Evolutionary conservation across 2,888 invertebrate genomes (phyloP), one percentile per base, ranked within the genome.

Genomic region (Eupsilia transversa): DNA sequence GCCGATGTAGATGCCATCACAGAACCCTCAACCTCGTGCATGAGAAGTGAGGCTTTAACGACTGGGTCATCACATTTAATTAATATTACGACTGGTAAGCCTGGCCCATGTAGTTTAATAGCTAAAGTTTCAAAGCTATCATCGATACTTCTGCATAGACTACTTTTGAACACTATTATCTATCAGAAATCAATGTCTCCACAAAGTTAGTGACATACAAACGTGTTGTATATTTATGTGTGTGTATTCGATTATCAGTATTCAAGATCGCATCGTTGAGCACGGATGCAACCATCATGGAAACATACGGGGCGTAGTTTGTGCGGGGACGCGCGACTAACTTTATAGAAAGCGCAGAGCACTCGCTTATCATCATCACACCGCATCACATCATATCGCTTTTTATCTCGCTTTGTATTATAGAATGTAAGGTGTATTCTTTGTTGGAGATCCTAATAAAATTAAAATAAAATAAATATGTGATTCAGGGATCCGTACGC

Each of bases 181-280:
- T 75, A 64, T 80, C 57, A 70, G 61, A 66, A 69, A 80, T 81
- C 80, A 61, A 69, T 70, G 56, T 49, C 46, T 66, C 43, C 46
- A 57, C 66, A 74, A 67, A 75, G 80, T 67, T 41, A 23, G 38
- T 54, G 52, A 52, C 41, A 23, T 38, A 57, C 30, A 49, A 49
- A 63, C 66, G 33, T 49, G 46, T 66, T 74, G 30, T 46, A 23
- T 41, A 73, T 38, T n/a, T n/a, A 46, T 75, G 17, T 63, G 49
- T 74, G 46, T 67, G 35, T 56, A 74, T 77, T 72, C 77, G 71
- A 79, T 75, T 86, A 90, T 90, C 90, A 81, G 78, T 76, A 68
- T 67, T 71, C 69, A 60, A 69, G 76, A 90, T 90, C 90, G 85
- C 83, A 76, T 90, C 87, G 88, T 88, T 89, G 90, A 88, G 76